phyloP scores from a whole-genome alignment of 1,140 invertebrate species.

The Planococcus citri region DNA sequence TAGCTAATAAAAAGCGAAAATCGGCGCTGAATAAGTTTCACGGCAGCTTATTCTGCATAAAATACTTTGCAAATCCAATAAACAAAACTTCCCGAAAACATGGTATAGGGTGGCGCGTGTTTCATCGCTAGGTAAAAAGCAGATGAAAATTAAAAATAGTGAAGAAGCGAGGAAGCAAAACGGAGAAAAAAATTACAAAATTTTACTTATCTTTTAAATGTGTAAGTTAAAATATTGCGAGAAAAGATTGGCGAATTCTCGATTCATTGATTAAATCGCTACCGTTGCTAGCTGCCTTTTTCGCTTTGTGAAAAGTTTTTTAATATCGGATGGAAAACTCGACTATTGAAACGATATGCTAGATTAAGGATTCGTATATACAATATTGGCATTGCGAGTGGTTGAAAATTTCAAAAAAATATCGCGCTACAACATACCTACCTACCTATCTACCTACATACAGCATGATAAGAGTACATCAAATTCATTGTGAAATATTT shows the following conservation, averaged over 20 bases:
- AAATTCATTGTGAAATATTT: too few relatives aligned
- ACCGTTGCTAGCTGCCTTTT: too few relatives aligned
- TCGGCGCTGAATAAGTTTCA: not conserved
- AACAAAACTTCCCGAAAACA: not conserved
- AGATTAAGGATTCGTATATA: not conserved
- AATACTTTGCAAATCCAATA: not conserved
- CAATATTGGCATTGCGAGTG: not conserved
- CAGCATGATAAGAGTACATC: too few relatives aligned
- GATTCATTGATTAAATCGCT: not conserved
- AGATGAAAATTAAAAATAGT: not conserved
- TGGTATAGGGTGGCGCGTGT: too few relatives aligned
- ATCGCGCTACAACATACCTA: too few relatives aligned
- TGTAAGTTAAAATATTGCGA: not conserved
- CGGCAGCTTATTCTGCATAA: not conserved
- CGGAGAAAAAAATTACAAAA: not conserved
- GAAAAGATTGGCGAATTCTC: not conserved
- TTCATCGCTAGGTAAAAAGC: not conserved
- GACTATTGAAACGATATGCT: not conserved
- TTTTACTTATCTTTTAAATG: not conserved
- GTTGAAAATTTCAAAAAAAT: not conserved
- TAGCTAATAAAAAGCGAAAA: not conserved
- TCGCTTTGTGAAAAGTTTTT: conserved; percentile 7
- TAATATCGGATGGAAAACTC: not conserved
- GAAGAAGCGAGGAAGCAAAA: too few relatives aligned
- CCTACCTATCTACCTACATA: too few relatives aligned